Evolutionary conservation across 2,888 invertebrate species (phyloP), one percentile per base, ranked within the genome.

Genomic region (Dinocampus coccinellae): DNA sequence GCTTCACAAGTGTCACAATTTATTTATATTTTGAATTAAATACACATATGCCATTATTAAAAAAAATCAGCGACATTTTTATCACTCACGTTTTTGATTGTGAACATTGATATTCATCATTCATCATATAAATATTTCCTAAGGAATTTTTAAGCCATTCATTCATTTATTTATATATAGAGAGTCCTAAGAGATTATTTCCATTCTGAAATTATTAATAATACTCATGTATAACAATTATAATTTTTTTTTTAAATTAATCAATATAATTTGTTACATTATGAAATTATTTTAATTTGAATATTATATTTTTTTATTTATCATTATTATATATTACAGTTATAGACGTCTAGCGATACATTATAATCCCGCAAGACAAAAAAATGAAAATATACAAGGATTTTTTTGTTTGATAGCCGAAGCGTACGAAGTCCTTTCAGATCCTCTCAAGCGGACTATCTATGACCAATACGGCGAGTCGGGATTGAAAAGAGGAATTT

Each of bases 381-480:
- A 80, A 73, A 76, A 79, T 60, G 72, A 79, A 42, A 71, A 88
- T 74, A 84, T 69, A 26, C 22, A 58, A 52, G 58, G 64, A 67
- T 57, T 70, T 72, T 93, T 93, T 84, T 86, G 90, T 2, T 87
- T 92, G 22, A 90, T 94, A 64, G 92, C 92, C 34, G 95, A 95
- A 89, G 95, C 95, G 0, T 96, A 92, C 84, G 95, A 95, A 80
- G 92, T 95, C 9, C 88, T 96, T 29, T 86, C 91, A 0, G 89
- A 93, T 85, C 91, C 93, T 53, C 88, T 92, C 74, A 88, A 88
- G 73, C 90, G 94, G 70, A 93, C 95, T 13, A 91, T 96, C 16
- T 97, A 94, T 88, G 96, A 97, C 87, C 94, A 95, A 81, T 97
- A 94, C 87, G 97, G 97, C 0, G 96, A 96, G 87, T 93, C 94